Evolutionary conservation across 1,140 invertebrate species (phyloP).

Genomic region (Monomorium pharaonis): DNA sequence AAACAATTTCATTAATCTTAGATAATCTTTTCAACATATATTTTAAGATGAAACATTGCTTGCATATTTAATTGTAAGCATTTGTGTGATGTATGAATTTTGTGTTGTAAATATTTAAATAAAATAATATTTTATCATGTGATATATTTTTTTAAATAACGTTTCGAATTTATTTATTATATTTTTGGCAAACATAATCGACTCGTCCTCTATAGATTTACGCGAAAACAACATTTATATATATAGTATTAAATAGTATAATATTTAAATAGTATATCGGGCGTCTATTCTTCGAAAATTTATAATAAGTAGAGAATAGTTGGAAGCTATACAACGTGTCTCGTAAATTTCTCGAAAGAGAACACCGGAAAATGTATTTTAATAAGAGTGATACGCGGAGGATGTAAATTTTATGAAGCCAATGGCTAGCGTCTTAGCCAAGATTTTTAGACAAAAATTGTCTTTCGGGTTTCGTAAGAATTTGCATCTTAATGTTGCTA

Average conservation of each 20-base stretch:
- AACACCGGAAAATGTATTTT: neutral
- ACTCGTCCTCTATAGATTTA: neutral
- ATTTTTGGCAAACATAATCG: neutral
- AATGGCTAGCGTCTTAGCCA: neutral
- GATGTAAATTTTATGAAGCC: neutral
- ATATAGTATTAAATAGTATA: too few species aligned
- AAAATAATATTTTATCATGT: neutral
- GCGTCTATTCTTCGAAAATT: neutral
- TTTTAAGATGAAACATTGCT: neutral
- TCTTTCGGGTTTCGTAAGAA: neutral
- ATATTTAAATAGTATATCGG: too few species aligned
- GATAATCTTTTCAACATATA: neutral
- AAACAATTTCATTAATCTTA: neutral
- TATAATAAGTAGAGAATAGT: neutral
- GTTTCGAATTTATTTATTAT: neutral
- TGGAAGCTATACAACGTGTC: neutral
- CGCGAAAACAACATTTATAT: neutral
- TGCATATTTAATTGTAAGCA: neutral
- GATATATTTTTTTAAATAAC: neutral
- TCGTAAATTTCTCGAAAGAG: neutral
- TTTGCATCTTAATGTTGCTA: neutral
- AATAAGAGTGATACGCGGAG: neutral
- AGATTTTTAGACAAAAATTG: neutral
- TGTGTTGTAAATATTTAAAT: neutral
- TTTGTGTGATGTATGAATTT: neutral